Evolutionary conservation across 2,888 invertebrate genomes (phyloP), one percentile per base, ranked within the genome.

Genomic region (Cetonia aurata): DNA sequence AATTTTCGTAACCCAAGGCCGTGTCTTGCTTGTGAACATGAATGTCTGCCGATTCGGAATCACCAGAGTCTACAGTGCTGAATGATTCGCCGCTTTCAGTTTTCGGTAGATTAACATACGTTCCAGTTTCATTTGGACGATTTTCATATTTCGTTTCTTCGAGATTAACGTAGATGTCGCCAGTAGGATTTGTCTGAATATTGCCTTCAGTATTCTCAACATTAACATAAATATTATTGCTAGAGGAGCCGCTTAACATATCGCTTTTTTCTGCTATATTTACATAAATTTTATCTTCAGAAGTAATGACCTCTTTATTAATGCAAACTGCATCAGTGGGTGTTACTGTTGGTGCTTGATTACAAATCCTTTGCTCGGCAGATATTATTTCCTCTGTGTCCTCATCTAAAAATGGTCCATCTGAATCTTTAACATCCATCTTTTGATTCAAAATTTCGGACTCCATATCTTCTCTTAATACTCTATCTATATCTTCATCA

Each of bases 11-110:
- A 33, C 44, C 67, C 15, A 48, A 10, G 25, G 15, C 44, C n/a
- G 50, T 42, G 10, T 55, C 69, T 71, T 75, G 59, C 74, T 68
- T 75, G 76, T n/a, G 70, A 67, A 44, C n/a, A 33, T 50, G 9
- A 17, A 12, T 52, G 17, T 69, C 46, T 19, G 42, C 42, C 9
- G 57, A 44, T 42, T 57, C 57, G 4, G 42, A 42, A 10, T 25
- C 31, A 31, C 44, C 52, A 50, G 71, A 69, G 42, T 70, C 57
- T 17, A 44, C 60, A 41, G 60, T 65, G 37, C 56, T 66, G 46
- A 65, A 55, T 10, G 62, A 52, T 33, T 66, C 59, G 8, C 46
- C 44, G 53, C 59, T 60, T 48, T 55, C 48, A 12, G 56, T 67
- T 37, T 53, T 57, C n/a, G 67, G 56, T 13, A 56, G 10, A 56